A percentile compares a stretch with the other conserved stretches of the same genome.
Conservation (phyloP, 2,888 invertebrate species). For the Panopea generosa region DNA sequence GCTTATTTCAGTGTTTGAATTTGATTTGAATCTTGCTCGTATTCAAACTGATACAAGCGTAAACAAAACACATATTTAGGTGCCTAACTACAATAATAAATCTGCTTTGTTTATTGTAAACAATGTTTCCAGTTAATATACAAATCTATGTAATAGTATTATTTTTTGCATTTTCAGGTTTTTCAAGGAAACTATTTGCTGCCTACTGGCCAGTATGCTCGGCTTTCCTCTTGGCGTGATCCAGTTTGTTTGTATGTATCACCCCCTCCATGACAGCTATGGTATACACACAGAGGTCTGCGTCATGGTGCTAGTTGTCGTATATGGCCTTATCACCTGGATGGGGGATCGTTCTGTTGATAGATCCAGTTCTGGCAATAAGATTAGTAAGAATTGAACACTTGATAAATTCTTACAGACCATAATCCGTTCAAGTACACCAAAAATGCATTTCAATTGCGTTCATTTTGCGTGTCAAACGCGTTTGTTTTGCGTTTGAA, state of each 20-base stretch:
- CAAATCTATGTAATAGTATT: not conserved
- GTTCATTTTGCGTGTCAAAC: too few relatives aligned
- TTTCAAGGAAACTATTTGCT: slow-evolving; percentile 87
- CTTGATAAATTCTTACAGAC: too few relatives aligned
- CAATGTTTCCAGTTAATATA: not conserved
- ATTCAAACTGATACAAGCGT: too few relatives aligned
- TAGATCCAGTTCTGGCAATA: slow-evolving; percentile 47
- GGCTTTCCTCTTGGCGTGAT: slow-evolving; percentile 90
- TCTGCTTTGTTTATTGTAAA: too few relatives aligned
- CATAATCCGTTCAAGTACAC: too few relatives aligned
- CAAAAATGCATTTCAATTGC: too few relatives aligned
- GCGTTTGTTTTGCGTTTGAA: too few relatives aligned
- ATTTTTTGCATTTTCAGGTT: slow-evolving; percentile 84
- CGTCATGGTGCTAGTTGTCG: slow-evolving; percentile 88
- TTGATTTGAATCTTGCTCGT: too few relatives aligned
- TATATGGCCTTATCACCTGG: slow-evolving; percentile 88
- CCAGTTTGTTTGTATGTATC: slow-evolving; percentile 91
- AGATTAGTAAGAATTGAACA: slow-evolving; percentile 44
- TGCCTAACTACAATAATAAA: too few relatives aligned
- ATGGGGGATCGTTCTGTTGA: slow-evolving; percentile 87
- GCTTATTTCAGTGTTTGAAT: too few relatives aligned
- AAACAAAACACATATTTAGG: too few relatives aligned
- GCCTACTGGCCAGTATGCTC: slow-evolving; percentile 86
- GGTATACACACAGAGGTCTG: slow-evolving; percentile 91
- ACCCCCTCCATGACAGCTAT: slow-evolving; percentile 90